Conservation (phyloP, 2,797 vertebrate species). For the Pangasius mekongensis region DNA sequence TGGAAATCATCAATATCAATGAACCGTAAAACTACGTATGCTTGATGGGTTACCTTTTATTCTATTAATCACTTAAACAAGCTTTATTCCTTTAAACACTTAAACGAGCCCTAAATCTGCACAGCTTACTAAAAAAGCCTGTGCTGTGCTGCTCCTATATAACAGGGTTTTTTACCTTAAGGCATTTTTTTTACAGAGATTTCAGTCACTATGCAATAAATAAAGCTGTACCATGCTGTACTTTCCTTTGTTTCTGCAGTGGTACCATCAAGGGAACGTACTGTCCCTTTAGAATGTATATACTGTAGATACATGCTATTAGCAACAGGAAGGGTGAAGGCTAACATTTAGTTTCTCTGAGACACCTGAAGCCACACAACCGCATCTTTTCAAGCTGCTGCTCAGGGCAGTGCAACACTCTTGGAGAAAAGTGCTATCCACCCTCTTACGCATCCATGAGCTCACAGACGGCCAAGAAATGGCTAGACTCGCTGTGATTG, state of each 20-base stretch:
- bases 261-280: background rate
- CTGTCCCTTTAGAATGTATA: background rate
- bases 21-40: background rate
- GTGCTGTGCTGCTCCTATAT: background rate
- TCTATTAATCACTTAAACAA: background rate
- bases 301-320: background rate
- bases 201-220: background rate
- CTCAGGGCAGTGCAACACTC: background rate
- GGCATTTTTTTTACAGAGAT: background rate
- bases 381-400: background rate
- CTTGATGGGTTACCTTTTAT: background rate
- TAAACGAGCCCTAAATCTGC: background rate
- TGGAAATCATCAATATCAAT: background rate
- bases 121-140: background rate
- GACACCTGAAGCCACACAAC: background rate
- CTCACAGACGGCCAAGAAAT: background rate
- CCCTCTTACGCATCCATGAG: background rate
- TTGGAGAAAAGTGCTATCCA: background rate
- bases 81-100: background rate
- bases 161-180: background rate
- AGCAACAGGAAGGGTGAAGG: background rate
- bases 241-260: background rate
- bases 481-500: background rate
- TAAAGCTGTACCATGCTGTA: background rate
- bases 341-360: background rate